Conservation (phyloP, 2,797 vertebrate genomes). For the Hypotaenidia philippensis region DNA sequence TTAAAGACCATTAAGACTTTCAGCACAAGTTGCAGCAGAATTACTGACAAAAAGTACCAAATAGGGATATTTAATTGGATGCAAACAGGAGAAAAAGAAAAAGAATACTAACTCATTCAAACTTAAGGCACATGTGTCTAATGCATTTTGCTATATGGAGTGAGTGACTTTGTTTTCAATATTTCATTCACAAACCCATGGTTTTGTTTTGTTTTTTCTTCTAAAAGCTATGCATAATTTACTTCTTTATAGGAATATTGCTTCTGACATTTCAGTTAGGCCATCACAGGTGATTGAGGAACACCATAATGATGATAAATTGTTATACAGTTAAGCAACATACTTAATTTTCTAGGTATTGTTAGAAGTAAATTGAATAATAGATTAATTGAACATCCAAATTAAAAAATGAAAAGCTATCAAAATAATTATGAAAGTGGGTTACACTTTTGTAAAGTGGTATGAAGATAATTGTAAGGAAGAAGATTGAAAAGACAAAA, state of each 20-base stretch:
- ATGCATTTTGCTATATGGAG: not conserved
- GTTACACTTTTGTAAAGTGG: not conserved
- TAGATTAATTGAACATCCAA: slow-evolving; percentile 36
- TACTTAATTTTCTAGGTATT: slow-evolving; percentile 40
- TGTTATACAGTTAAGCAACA: not conserved
- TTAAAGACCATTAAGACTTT: not conserved
- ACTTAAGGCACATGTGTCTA: not conserved
- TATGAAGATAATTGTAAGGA: not conserved
- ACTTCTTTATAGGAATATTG: not conserved
- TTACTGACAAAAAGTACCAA: not conserved
- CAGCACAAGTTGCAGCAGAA: not conserved
- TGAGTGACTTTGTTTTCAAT: not conserved
- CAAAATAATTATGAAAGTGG: not conserved
- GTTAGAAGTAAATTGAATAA: slow-evolving; percentile 39
- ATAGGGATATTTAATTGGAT: not conserved
- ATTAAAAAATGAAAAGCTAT: slow-evolving; percentile 4
- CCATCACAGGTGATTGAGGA: not conserved
- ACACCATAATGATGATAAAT: slow-evolving; percentile 29
- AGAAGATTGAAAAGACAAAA: slow-evolving; percentile 3
- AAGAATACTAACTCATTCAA: not conserved
- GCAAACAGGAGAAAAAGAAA: not conserved
- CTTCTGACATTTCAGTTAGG: not conserved
- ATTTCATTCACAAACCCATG: not conserved
- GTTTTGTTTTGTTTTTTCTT: not conserved
- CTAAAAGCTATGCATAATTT: not conserved